phyloP scores from a whole-genome alignment of 2,113 vertebrate genomes.

The Platysteira castanea region DNA sequence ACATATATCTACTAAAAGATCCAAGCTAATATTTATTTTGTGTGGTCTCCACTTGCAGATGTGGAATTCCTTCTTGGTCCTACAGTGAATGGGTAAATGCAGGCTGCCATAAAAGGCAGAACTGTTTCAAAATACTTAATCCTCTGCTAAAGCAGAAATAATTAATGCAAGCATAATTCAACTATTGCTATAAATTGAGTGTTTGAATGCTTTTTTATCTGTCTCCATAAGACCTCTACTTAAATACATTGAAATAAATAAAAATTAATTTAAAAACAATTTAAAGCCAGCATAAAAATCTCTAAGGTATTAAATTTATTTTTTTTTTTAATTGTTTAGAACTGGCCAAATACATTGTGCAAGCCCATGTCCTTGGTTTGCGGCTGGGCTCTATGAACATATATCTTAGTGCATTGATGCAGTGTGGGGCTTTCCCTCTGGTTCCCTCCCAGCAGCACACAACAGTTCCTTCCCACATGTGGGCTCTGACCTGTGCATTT shows the following conservation, averaged over 20 bases:
- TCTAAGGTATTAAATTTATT: not conserved
- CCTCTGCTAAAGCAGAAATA: not conserved
- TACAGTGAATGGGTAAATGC: not conserved
- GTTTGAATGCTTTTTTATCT: not conserved
- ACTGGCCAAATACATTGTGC: not conserved
- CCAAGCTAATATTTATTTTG: not conserved
- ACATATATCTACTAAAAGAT: not conserved
- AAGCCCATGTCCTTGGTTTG: not conserved
- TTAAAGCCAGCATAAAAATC: not conserved
- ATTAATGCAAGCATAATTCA: not conserved
- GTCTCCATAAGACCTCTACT: not conserved
- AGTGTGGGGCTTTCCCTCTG: not conserved
- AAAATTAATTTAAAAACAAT: not conserved
- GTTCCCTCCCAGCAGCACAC: not conserved
- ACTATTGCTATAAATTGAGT: not conserved
- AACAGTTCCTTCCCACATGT: not conserved
- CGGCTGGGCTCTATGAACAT: not conserved
- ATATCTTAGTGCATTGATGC: accelerated
- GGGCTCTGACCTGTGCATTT: not conserved
- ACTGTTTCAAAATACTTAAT: not conserved
- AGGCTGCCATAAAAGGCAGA: not conserved
- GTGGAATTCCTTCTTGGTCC: not conserved
- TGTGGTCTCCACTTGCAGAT: not conserved
- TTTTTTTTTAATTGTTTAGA: not conserved
- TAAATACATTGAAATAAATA: not conserved